Conservation (phyloP, 2,797 vertebrate genomes). For the Poecilia wingei region DNA sequence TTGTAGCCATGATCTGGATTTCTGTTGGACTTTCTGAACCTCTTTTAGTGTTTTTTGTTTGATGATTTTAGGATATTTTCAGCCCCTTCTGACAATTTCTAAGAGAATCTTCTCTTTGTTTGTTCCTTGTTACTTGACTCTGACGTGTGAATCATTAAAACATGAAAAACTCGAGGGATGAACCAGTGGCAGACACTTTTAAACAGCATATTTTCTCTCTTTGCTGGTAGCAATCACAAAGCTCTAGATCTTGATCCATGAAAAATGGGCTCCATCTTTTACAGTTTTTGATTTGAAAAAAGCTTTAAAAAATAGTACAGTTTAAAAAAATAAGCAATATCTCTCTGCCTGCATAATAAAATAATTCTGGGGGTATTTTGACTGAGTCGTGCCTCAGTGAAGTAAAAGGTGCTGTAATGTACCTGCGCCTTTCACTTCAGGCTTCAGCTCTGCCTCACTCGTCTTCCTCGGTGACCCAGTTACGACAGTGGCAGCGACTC, state of each 20-base stretch:
- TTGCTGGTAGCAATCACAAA: neutral
- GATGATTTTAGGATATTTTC: neutral
- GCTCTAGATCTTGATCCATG: neutral
- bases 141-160: neutral
- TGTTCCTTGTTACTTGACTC: neutral
- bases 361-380: neutral
- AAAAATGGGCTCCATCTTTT: neutral
- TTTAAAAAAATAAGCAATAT: neutral
- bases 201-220: neutral
- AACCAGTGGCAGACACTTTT: neutral
- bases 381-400: neutral
- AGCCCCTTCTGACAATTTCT: neutral
- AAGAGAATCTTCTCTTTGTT: neutral
- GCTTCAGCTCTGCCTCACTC: slow-evolving; percentile 2
- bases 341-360: neutral
- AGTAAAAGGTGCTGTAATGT: neutral
- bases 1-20: neutral
- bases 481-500: neutral
- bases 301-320: neutral
- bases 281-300: neutral
- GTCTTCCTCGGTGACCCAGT: slow-evolving; percentile 3
- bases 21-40: neutral
- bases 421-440: slow-evolving; percentile 5
- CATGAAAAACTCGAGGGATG: neutral
- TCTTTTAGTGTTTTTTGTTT: neutral